Percentiles rank a stretch among this genome's conserved stretches.
These are phyloP conservation scores for Aldabrachelys gigantea DNA, from an alignment of 2,113 vertebrate genomes.

Conservation along the genomic window DNA sequence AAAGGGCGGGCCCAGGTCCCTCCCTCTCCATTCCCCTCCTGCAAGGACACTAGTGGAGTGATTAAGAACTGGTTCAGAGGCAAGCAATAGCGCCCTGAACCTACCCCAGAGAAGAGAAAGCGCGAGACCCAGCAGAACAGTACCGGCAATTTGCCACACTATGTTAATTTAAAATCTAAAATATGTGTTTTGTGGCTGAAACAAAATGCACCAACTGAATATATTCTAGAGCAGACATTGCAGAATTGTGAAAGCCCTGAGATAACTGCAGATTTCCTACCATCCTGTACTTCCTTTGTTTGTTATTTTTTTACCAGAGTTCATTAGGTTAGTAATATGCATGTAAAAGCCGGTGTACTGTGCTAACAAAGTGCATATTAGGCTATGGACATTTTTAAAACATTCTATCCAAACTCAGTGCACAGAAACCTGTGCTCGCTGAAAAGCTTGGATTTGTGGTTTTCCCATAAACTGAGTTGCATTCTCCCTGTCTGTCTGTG, in stretches of 20 bases:
- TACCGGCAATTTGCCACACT: too few relatives aligned
- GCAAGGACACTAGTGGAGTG: too few relatives aligned
- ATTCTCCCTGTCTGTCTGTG: not conserved
- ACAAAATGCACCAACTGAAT: not conserved
- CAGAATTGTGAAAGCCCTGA: not conserved
- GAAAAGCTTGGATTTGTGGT: not conserved
- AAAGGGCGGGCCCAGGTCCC: too few relatives aligned
- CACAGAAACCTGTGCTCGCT: not conserved
- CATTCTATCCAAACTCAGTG: not conserved
- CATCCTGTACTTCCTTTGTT: not conserved
- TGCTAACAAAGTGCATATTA: accelerated
- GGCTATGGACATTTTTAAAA: not conserved
- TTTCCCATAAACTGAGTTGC: not conserved
- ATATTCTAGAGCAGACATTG: not conserved
- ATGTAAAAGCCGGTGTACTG: not conserved
- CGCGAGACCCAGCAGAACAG: too few relatives aligned
- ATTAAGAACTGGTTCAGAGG: too few relatives aligned
- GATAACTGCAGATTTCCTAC: slow-evolving; percentile 17
- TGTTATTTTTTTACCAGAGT: not conserved
- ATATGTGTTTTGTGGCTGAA: not conserved
- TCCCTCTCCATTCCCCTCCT: too few relatives aligned
- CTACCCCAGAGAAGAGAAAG: too few relatives aligned
- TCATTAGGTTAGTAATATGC: not conserved
- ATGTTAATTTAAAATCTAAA: not conserved
- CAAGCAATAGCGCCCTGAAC: too few relatives aligned